These are phyloP conservation scores for Petaurus breviceps DNA, from an alignment of 2,113 vertebrate genomes.

Conservation along the genomic window DNA sequence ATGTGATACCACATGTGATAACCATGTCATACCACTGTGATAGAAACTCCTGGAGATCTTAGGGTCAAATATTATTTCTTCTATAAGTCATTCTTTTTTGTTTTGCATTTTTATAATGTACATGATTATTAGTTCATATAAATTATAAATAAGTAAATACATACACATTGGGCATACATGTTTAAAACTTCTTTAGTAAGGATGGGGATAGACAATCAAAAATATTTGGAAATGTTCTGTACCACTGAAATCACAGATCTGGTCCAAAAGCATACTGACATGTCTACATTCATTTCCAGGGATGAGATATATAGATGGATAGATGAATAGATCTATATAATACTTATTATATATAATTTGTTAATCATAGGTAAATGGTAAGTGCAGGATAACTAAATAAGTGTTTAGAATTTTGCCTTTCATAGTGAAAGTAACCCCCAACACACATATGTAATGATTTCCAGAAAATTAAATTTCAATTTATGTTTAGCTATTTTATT, in stretches of 20 bases:
- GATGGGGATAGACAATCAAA: not conserved
- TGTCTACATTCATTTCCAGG: not conserved
- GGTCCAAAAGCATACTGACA: not conserved
- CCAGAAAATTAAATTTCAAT: not conserved
- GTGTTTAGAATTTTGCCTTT: not conserved
- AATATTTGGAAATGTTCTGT: not conserved
- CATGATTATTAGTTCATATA: too few relatives aligned
- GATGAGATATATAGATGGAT: not conserved
- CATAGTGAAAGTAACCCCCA: not conserved
- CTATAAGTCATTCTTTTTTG: too few relatives aligned
- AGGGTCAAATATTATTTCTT: too few relatives aligned
- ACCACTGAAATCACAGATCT: not conserved
- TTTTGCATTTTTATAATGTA: too few relatives aligned
- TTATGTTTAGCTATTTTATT: conserved; percentile 7
- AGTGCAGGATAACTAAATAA: not conserved
- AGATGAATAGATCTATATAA: not conserved
- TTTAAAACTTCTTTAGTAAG: not conserved
- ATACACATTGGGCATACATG: not conserved
- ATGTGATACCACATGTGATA: too few relatives aligned
- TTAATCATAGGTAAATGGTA: not conserved
- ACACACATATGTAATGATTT: not conserved
- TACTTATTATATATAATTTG: not conserved
- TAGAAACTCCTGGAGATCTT: too few relatives aligned
- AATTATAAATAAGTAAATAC: too few relatives aligned
- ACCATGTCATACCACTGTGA: too few relatives aligned